These are phyloP conservation scores for Scolopax bukidnonensis DNA, from an alignment of 2,797 vertebrate species.

Conservation along the genomic window DNA sequence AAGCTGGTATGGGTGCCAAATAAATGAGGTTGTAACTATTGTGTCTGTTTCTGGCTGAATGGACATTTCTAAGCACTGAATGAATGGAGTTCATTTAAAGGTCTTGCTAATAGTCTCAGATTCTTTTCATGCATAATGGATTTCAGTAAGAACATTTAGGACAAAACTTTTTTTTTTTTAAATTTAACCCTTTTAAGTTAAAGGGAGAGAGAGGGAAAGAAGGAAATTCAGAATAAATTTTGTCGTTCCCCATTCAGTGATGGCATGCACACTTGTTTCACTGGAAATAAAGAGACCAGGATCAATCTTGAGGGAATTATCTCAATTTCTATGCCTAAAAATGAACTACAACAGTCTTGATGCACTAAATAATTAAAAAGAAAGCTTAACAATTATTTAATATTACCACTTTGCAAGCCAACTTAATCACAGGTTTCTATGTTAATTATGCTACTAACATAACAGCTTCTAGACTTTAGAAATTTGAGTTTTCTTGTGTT, in stretches of 20 bases:
- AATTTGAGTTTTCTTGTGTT: neutral
- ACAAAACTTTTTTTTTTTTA: constrained; percentile 49
- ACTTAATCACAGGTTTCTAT: neutral
- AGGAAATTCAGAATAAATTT: neutral
- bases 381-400: neutral
- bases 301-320: neutral
- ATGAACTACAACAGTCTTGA: neutral
- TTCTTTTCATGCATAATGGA: constrained; percentile 83
- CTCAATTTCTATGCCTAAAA: neutral
- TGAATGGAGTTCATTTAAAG: constrained; percentile 91
- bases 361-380: neutral
- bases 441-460: neutral
- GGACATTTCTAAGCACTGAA: constrained; percentile 87
- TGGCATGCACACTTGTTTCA: neutral
- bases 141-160: constrained; percentile 69
- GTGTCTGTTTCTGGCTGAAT: constrained; percentile 76
- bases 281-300: neutral
- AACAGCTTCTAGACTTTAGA: neutral
- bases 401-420: neutral
- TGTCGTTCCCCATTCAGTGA: neutral
- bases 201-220: neutral
- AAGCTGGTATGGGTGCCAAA: constrained; percentile 61
- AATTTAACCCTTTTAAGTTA: constrained; percentile 25
- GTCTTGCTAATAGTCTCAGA: constrained; percentile 77
- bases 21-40: constrained; percentile 78